These are phyloP conservation scores for Phaethornis superciliosus DNA, from an alignment of 2,113 vertebrate species.

Conservation along the genomic window DNA sequence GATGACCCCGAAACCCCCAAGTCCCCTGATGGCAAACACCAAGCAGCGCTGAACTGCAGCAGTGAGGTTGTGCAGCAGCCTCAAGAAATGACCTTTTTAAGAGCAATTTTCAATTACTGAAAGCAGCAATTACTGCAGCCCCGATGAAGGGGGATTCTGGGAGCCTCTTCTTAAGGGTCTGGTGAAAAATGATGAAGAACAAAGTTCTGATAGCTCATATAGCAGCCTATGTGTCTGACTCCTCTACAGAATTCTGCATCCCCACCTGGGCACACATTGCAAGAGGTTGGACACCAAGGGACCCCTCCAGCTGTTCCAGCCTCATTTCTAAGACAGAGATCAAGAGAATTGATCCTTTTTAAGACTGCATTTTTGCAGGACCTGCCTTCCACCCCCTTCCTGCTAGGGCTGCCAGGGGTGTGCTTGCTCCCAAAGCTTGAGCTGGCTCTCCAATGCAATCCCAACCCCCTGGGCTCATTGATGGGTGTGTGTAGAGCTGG, in stretches of 20 bases:
- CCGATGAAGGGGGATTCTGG: background rate
- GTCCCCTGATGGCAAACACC: background rate
- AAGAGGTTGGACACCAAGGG: background rate
- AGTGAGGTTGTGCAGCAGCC: accelerated
- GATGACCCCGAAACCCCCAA: background rate
- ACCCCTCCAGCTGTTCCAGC: background rate
- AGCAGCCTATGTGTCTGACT: accelerated
- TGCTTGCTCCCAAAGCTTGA: background rate
- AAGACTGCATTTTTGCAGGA: background rate
- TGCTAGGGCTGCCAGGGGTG: accelerated
- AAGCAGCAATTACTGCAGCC: too few species aligned
- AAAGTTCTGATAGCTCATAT: background rate
- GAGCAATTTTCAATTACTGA: background rate
- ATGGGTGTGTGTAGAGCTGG: background rate
- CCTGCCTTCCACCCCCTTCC: accelerated
- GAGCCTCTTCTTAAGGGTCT: background rate
- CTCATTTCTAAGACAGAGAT: background rate
- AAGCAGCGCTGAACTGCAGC: background rate
- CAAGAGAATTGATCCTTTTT: background rate
- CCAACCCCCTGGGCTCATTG: background rate
- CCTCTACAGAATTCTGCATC: background rate
- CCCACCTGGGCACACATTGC: accelerated
- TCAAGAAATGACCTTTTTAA: background rate
- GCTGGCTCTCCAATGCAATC: background rate
- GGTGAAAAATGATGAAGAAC: background rate